phyloP scores from a whole-genome alignment of 2,888 invertebrate species.

The Hemistola chrysoprasaria region DNA sequence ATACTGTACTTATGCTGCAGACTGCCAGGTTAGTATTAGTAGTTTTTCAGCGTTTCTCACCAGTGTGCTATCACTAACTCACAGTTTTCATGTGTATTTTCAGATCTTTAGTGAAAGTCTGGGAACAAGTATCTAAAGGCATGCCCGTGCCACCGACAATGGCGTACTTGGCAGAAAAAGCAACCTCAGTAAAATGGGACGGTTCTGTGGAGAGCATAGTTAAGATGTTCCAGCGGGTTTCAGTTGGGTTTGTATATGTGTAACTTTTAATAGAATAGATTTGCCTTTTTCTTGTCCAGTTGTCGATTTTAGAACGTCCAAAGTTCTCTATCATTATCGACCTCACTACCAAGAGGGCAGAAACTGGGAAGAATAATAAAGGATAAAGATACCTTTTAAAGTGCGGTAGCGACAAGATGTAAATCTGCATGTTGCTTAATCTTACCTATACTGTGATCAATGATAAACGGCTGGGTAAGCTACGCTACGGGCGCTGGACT shows the following conservation, averaged over 20 bases:
- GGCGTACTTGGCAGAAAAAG: slow-evolving; percentile 53
- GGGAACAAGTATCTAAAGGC: slow-evolving; percentile 83
- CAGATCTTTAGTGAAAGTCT: slow-evolving; percentile 90
- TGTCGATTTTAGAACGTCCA: too few species aligned
- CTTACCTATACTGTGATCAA: too few species aligned
- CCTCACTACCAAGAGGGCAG: too few species aligned
- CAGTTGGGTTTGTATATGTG: slow-evolving; percentile 82
- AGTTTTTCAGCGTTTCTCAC: too few species aligned
- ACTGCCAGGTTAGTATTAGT: slow-evolving; percentile 84
- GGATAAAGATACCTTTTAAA: too few species aligned
- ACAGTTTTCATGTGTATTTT: slow-evolving; percentile 6
- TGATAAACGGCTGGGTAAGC: too few species aligned
- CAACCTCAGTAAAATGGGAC: slow-evolving; percentile 46
- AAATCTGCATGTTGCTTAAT: too few species aligned
- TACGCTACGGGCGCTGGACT: too few species aligned
- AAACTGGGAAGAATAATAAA: too few species aligned
- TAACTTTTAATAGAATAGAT: neutral
- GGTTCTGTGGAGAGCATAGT: slow-evolving; percentile 79
- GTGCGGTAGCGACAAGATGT: too few species aligned
- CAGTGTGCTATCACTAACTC: neutral
- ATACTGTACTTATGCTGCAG: slow-evolving; percentile 95
- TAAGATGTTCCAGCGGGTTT: slow-evolving; percentile 81
- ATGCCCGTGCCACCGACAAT: slow-evolving; percentile 85
- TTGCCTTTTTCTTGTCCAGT: neutral
- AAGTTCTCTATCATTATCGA: too few species aligned